These are phyloP conservation scores for Semicossyphus pulcher DNA, from an alignment of 2,113 vertebrate species.

Conservation along the genomic window DNA sequence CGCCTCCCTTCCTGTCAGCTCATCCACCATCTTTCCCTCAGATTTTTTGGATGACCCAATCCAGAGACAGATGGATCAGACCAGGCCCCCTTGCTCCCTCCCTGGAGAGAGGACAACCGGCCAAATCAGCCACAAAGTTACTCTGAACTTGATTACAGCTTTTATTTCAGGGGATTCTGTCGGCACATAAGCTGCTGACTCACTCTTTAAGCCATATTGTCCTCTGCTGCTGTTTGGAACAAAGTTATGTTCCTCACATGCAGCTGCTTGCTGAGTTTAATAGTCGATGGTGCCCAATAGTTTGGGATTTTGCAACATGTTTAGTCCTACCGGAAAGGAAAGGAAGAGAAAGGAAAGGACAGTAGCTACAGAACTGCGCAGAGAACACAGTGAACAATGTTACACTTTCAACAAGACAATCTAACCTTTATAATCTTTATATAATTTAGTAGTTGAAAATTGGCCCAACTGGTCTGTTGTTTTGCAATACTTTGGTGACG, in stretches of 20 bases:
- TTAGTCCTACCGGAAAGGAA: background rate
- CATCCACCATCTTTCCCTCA: constrained; percentile 54
- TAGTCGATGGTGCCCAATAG: no score
- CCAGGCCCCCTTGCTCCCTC: constrained; percentile 34
- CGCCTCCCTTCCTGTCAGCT: constrained; percentile 38
- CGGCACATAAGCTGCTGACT: constrained; percentile 25
- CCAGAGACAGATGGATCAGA: constrained; percentile 61
- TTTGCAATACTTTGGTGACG: no score
- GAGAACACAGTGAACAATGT: no score
- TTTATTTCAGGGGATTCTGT: constrained; percentile 15
- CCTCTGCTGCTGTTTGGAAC: constrained; percentile 10
- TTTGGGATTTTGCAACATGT: no score
- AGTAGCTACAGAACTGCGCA: no score
- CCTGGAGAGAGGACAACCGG: constrained; percentile 17
- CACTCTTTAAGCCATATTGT: constrained; percentile 8
- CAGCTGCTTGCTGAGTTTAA: no score
- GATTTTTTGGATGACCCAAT: constrained; percentile 52
- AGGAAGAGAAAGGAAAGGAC: no score
- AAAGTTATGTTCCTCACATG: background rate
- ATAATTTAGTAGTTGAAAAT: no score
- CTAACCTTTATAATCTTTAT: no score
- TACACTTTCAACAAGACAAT: no score
- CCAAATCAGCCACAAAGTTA: constrained; percentile 49
- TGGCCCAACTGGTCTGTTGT: no score
- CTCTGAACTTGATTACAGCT: constrained; percentile 27